Percentiles rank a stretch among this genome's conserved stretches.
Evolutionary conservation across 2,113 vertebrate species (phyloP).

Genomic region (Irena cyanogastra): DNA sequence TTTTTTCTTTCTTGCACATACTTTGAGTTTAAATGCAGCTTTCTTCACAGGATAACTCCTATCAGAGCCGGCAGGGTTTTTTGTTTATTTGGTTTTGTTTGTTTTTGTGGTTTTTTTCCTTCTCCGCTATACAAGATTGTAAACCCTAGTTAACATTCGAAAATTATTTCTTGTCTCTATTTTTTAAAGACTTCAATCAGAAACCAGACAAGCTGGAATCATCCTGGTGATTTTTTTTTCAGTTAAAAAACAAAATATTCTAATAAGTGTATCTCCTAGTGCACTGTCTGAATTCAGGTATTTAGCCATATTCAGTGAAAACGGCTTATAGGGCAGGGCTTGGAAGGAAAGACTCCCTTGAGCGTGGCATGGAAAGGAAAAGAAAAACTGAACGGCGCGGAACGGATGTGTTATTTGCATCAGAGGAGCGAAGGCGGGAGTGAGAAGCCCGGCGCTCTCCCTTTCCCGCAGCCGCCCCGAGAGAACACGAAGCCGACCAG

Average conservation of each 20-base stretch:
- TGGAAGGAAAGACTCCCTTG: not conserved
- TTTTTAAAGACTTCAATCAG: not conserved
- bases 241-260: not conserved
- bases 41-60: not conserved
- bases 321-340: rapidly evolving
- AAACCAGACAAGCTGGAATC: not conserved
- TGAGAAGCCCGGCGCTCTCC: rapidly evolving
- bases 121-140: not conserved
- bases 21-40: not conserved
- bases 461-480: rapidly evolving
- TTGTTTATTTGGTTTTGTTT: not conserved
- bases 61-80: rapidly evolving
- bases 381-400: rapidly evolving
- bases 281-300: not conserved
- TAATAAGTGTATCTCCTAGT: not conserved
- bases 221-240: not conserved
- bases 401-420: rapidly evolving
- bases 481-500: rapidly evolving
- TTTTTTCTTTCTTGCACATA: not conserved
- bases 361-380: rapidly evolving
- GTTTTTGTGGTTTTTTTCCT: too few species aligned
- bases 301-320: not conserved
- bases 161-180: not conserved
- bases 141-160: not conserved
- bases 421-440: rapidly evolving